phyloP scores from a whole-genome alignment of 2,797 vertebrate species.

The Esox lucius region DNA sequence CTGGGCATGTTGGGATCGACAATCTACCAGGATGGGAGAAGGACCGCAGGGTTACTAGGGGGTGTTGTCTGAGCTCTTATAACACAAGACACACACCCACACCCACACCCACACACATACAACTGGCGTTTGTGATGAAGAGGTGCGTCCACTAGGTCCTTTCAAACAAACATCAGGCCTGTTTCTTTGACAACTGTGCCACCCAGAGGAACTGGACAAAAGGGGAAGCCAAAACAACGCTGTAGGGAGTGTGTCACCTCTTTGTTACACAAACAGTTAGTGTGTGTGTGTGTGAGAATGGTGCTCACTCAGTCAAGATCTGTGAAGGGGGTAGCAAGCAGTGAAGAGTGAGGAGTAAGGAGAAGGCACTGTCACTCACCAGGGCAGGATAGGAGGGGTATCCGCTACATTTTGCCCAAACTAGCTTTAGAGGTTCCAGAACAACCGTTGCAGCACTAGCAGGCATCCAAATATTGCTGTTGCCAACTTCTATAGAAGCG shows the following conservation, averaged over 20 bases:
- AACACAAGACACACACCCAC: not conserved
- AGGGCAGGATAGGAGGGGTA: constrained; percentile 98
- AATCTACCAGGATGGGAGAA: constrained; percentile 73
- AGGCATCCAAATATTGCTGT: constrained; percentile 96
- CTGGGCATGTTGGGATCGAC: constrained; percentile 98
- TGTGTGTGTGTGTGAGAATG: not conserved
- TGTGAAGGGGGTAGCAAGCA: constrained; percentile 20
- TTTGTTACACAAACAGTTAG: not conserved
- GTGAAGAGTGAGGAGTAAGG: constrained; percentile 23
- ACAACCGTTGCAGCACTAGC: constrained; percentile 87
- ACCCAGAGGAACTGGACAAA: constrained; percentile 50
- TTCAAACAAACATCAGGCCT: constrained; percentile 30
- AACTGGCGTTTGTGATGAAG: constrained; percentile 5
- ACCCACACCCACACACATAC: constrained; percentile 9
- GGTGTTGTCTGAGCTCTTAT: not conserved
- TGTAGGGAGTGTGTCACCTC: not conserved
- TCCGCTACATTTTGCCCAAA: constrained; percentile 99
- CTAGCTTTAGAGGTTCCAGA: constrained; percentile 96
- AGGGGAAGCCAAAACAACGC: not conserved
- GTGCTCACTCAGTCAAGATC: not conserved
- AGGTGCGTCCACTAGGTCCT: constrained; percentile 22
- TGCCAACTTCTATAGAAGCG: constrained; percentile 90
- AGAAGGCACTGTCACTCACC: constrained; percentile 83
- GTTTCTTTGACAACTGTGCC: constrained; percentile 53
- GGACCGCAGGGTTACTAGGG: not conserved